Evolutionary conservation across 2,113 vertebrate species (phyloP).

Genomic region (Vanacampus margaritifer): DNA sequence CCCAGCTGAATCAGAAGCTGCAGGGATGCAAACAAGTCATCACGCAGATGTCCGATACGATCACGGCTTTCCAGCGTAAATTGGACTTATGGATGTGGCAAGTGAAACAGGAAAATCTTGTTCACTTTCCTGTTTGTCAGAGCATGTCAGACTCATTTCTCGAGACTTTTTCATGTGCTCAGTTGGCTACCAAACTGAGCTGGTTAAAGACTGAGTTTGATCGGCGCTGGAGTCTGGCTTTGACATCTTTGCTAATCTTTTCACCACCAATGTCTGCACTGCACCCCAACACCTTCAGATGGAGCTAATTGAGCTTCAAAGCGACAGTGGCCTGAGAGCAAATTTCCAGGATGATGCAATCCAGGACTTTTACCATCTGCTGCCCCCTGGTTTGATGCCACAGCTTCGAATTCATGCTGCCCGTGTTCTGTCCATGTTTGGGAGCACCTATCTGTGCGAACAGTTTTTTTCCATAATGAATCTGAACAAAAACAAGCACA

Average conservation of each 20-base stretch:
- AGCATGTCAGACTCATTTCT: slow-evolving; percentile 15
- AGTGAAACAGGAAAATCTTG: slow-evolving; percentile 18
- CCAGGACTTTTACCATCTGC: too few species aligned
- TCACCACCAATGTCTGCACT: slow-evolving; percentile 14
- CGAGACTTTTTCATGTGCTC: slow-evolving; percentile 5
- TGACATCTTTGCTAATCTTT: slow-evolving; percentile 22
- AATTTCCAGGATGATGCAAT: slow-evolving; percentile 7
- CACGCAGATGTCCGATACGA: slow-evolving; percentile 5
- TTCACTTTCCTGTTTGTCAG: slow-evolving; percentile 14
- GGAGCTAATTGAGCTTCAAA: slow-evolving; percentile 21
- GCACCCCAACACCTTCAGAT: slow-evolving; percentile 18
- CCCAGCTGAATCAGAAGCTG: slow-evolving; percentile 9
- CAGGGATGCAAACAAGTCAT: slow-evolving; percentile 1
- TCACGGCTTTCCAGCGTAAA: slow-evolving; percentile 23
- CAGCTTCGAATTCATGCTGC: slow-evolving; percentile 13
- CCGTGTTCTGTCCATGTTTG: slow-evolving; percentile 11
- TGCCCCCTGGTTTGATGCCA: slow-evolving; percentile 3
- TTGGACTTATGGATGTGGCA: slow-evolving; percentile 10
- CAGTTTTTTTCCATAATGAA: too few species aligned
- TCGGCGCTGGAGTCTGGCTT: slow-evolving; percentile 8
- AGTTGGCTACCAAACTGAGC: slow-evolving; percentile 16
- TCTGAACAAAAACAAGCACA: too few species aligned
- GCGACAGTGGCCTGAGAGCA: too few species aligned
- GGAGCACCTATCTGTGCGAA: slow-evolving; percentile 9
- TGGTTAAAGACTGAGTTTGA: slow-evolving; percentile 17